Evolutionary conservation across 2,113 vertebrate genomes (phyloP).

Genomic region (Boulengeromyrus knoepffleri): DNA sequence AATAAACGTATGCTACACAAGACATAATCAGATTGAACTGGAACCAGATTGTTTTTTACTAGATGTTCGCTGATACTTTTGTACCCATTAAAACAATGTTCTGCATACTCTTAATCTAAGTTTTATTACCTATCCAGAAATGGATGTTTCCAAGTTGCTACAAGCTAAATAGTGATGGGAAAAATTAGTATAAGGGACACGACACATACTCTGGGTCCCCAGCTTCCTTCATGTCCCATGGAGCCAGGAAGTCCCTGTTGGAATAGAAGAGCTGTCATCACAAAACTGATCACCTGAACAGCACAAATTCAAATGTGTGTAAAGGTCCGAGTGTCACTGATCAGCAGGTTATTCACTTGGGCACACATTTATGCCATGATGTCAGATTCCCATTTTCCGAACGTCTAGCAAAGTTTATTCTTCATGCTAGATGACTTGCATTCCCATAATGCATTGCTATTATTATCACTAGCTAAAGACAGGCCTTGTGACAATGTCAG

Average conservation of each 20-base stretch:
- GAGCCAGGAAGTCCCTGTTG: slow-evolving; percentile 63
- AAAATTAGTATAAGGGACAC: not conserved
- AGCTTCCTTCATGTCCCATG: slow-evolving; percentile 53
- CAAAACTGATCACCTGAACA: not conserved
- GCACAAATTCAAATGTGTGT: not conserved
- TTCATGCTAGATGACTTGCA: not conserved
- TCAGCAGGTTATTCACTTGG: not conserved
- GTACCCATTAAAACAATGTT: not conserved
- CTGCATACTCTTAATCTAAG: not conserved
- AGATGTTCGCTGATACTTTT: not conserved
- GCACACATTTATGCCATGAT: not conserved
- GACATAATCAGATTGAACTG: not conserved
- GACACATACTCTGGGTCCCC: slow-evolving; percentile 58
- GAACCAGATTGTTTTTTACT: not conserved
- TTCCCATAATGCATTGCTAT: not conserved
- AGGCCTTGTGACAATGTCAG: not conserved
- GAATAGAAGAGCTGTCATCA: slow-evolving; percentile 23
- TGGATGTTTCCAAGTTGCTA: not conserved
- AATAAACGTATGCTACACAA: not conserved
- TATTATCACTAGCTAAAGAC: not conserved
- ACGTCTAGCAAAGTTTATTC: not conserved
- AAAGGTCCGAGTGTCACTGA: not conserved
- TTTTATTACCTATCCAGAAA: not conserved
- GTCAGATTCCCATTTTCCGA: not conserved
- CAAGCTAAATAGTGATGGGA: not conserved